These are phyloP conservation scores for Garra rufa DNA, from an alignment of 2,113 vertebrate genomes.

Conservation along the genomic window DNA sequence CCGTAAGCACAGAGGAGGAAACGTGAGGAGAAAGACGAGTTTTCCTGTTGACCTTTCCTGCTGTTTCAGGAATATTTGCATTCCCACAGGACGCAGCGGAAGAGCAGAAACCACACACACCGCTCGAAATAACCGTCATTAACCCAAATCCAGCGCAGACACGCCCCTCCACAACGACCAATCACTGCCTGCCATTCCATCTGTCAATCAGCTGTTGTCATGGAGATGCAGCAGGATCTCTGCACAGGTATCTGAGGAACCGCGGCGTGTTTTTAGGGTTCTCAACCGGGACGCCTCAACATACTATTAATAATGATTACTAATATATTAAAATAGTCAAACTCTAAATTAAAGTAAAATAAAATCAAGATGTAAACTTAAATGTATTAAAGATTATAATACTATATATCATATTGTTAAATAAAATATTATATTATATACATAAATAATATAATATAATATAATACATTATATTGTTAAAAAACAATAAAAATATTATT, in stretches of 20 bases:
- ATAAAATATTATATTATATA: too few relatives aligned
- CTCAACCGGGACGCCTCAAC: background rate
- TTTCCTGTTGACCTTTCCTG: background rate
- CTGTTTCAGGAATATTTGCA: background rate
- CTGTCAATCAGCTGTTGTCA: background rate
- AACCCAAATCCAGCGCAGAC: background rate
- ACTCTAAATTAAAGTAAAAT: background rate
- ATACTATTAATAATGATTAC: background rate
- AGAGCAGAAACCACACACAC: background rate
- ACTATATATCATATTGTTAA: background rate
- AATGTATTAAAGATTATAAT: background rate
- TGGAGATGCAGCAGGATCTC: background rate
- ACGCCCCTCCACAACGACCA: background rate
- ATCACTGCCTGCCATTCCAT: background rate
- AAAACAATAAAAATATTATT: too few relatives aligned
- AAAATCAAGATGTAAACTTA: background rate
- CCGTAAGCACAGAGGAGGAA: background rate
- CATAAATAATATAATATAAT: background rate
- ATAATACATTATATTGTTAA: background rate
- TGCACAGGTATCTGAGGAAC: background rate
- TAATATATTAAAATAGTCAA: background rate
- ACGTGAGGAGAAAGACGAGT: background rate
- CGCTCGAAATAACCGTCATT: background rate
- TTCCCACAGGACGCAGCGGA: background rate
- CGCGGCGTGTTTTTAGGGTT: background rate